Evolutionary conservation across 2,888 invertebrate genomes (phyloP), one percentile per base, ranked within the genome.

Genomic region (Pristionchus fissidentatus): DNA sequence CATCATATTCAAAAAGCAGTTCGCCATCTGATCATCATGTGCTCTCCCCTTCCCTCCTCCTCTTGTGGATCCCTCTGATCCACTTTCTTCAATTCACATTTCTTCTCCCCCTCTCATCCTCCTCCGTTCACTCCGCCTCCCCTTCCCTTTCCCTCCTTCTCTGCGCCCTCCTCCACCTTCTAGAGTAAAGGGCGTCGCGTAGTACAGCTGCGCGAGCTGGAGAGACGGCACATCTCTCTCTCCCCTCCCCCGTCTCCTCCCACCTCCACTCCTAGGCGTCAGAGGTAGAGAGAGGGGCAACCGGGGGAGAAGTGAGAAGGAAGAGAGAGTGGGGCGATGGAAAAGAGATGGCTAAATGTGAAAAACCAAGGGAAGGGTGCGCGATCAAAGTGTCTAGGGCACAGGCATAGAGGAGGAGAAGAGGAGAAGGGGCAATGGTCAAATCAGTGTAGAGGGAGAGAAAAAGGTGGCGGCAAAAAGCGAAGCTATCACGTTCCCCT

Each of bases 161-260:
- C 60, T 43, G 7, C 52, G 10, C 60, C 19, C 80, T 80, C 80
- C 29, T 22, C 80, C 55, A 29, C 57, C 57, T 10, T 26, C 41
- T 70, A 7, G 62, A 15, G n/a, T 22, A 46, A 75, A 75, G 75
- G 75, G 35, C 75, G 75, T 75, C 75, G 41, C 29, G 19, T 75
- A 43, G 75, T 75, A 75, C 75, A 75, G 75, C 75, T 75, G 75
- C 75, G 75, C 75, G 29, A 46, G 41, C n/a, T n/a, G 43, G 70
- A 41, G 35, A n/a, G n/a, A n/a, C n/a, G n/a, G n/a, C n/a, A n/a
- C n/a, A 15, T 35, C 66, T 32, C 66, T 13, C 66, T 66, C 57
- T 32, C 66, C 70, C 49, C 13, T 38, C 70, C 22, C 19, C 38
- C 38, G 4, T 19, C 66, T 26, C 38, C 38, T 66, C 38, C 66